phyloP scores from a whole-genome alignment of 2,888 invertebrate species.

The Drosophila phalerata region DNA sequence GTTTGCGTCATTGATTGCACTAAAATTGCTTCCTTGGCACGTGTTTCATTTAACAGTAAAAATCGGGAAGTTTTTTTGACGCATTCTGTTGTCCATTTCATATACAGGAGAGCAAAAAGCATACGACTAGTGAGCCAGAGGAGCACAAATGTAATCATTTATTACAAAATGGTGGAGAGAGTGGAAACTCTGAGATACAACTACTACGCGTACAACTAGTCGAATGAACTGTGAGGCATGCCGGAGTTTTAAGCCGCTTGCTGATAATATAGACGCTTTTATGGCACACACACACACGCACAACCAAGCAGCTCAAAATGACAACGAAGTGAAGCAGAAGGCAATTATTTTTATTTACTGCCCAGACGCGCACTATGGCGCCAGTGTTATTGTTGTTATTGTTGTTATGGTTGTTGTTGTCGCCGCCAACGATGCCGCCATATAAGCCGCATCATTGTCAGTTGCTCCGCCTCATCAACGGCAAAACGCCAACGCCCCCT shows the following conservation, averaged over 20 bases:
- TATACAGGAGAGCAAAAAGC: constrained; percentile 29
- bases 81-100: constrained; percentile 62
- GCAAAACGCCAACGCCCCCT: constrained; percentile 16
- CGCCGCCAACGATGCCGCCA: constrained; percentile 54
- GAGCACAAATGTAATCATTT: constrained; percentile 20
- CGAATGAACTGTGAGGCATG: constrained; percentile 38
- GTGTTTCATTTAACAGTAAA: constrained; percentile 81
- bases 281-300: constrained; percentile 46
- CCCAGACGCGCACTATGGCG: constrained; percentile 83
- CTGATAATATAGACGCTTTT: constrained; percentile 71
- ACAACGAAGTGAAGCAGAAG: constrained; percentile 80
- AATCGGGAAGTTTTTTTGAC: constrained; percentile 53
- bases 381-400: constrained; percentile 77
- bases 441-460: constrained; percentile 80
- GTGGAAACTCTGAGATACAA: neutral
- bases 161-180: constrained; percentile 23
- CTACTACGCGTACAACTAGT: constrained; percentile 2
- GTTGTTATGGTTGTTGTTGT: constrained; percentile 67
- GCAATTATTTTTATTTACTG: constrained; percentile 85
- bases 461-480: constrained; percentile 60
- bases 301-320: constrained; percentile 56
- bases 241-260: constrained; percentile 73
- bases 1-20: constrained; percentile 67
- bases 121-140: neutral
- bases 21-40: constrained; percentile 81